Evolutionary conservation across 1,140 invertebrate species (phyloP).

Genomic region (Cyphomyrmex costatus): DNA sequence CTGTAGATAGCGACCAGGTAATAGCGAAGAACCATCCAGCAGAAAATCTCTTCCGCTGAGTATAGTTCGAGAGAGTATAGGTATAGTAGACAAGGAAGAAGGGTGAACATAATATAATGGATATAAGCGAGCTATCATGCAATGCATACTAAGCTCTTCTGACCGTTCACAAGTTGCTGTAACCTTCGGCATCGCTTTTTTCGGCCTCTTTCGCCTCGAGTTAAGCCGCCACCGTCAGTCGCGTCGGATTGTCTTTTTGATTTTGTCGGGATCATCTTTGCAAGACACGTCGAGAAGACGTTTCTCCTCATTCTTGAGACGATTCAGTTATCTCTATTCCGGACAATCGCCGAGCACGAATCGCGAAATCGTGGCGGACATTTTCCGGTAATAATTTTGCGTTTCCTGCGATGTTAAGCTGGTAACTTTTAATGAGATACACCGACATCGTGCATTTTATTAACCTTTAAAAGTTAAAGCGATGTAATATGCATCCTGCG

Average conservation of each 20-base stretch:
- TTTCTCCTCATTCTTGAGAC: neutral
- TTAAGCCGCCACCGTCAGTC: constrained; percentile 46
- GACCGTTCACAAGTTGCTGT: constrained; percentile 66
- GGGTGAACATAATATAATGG: constrained; percentile 75
- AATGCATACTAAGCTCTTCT: constrained; percentile 76
- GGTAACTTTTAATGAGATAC: constrained; percentile 32
- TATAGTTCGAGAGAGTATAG: constrained; percentile 64
- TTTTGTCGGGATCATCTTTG: constrained; percentile 43
- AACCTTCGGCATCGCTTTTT: constrained; percentile 51
- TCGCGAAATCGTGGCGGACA: neutral
- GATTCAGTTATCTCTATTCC: neutral
- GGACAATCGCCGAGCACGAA: neutral
- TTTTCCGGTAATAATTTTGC: neutral
- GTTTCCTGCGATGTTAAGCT: neutral
- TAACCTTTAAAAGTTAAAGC: constrained; percentile 16
- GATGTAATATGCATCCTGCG: neutral
- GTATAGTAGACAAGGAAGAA: neutral
- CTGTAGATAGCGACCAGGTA: constrained; percentile 68
- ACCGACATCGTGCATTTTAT: constrained; percentile 27
- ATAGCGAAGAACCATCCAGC: constrained; percentile 76
- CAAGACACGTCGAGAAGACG: neutral
- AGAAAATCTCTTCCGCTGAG: constrained; percentile 78
- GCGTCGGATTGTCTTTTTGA: constrained; percentile 50
- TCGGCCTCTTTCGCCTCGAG: constrained; percentile 7
- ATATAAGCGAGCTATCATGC: constrained; percentile 71